Evolutionary conservation across 2,797 vertebrate genomes (phyloP).

Genomic region (Tokudaia muenninki): DNA sequence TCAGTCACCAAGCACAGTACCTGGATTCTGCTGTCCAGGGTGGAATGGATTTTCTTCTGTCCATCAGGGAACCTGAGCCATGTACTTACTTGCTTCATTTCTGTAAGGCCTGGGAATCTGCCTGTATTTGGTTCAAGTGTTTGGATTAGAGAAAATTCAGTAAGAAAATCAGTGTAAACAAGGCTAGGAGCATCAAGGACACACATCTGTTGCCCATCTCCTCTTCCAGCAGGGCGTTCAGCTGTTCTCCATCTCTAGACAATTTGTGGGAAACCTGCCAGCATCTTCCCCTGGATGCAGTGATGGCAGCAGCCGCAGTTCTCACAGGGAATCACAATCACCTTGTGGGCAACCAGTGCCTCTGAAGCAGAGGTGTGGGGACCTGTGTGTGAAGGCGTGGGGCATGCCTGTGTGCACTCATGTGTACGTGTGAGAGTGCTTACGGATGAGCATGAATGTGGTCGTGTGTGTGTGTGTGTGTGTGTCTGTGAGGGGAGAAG

Average conservation of each 20-base stretch:
- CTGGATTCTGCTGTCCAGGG: not conserved
- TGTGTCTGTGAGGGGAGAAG: not conserved
- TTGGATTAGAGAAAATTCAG: not conserved
- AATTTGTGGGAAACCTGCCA: constrained; percentile 64
- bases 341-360: not conserved
- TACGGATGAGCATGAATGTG: not conserved
- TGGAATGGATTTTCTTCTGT: not conserved
- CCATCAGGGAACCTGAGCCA: not conserved
- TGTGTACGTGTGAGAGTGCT: fast-evolving
- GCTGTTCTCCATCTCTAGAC: constrained; percentile 73
- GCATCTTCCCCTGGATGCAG: constrained; percentile 72
- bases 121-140: not conserved
- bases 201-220: not conserved
- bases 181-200: not conserved
- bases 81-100: not conserved
- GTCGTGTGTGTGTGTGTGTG: fast-evolving
- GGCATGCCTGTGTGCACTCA: fast-evolving
- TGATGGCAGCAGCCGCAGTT: constrained; percentile 74
- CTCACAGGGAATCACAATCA: constrained; percentile 68
- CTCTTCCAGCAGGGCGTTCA: constrained; percentile 66
- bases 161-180: not conserved
- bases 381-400: no score
- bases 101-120: fast-evolving
- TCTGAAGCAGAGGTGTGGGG: not conserved
- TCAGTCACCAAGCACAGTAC: not conserved